These are phyloP conservation scores for Hydrolagus affinis DNA, from an alignment of 2,113 vertebrate species.

Conservation along the genomic window DNA sequence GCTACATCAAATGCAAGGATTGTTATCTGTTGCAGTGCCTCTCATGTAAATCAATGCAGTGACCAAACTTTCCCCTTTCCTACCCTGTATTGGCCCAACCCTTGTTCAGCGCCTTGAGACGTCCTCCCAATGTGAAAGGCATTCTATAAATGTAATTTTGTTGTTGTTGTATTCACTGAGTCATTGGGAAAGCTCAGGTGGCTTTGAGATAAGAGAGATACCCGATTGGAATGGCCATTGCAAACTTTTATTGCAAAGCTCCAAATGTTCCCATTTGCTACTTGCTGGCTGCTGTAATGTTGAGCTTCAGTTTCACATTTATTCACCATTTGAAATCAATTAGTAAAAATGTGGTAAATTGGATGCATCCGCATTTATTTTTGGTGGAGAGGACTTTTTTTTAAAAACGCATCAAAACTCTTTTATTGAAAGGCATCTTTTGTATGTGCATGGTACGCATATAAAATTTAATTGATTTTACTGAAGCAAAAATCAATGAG, in stretches of 20 bases:
- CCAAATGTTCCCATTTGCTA: background rate
- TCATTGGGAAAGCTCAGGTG: too few species aligned
- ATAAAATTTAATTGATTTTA: conserved; percentile 18
- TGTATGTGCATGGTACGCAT: background rate
- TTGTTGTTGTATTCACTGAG: too few species aligned
- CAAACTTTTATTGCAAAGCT: background rate
- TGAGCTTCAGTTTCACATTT: background rate
- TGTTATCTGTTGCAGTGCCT: too few species aligned
- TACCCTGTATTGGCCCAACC: too few species aligned
- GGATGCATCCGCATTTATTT: background rate
- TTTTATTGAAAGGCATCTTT: background rate
- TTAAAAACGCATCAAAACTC: background rate
- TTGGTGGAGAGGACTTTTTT: background rate
- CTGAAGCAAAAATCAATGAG: conserved; percentile 8
- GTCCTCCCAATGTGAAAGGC: too few species aligned
- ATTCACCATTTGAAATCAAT: background rate
- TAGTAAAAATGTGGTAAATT: background rate
- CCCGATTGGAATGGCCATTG: too few species aligned
- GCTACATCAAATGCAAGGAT: too few species aligned
- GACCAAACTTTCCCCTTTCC: too few species aligned
- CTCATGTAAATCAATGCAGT: too few species aligned
- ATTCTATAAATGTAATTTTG: too few species aligned
- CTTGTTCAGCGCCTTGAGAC: too few species aligned
- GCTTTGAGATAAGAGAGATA: too few species aligned
- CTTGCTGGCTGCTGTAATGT: background rate